These are phyloP conservation scores for Drosophila tristis DNA, from an alignment of 1,140 invertebrate genomes.

Conservation along the genomic window DNA sequence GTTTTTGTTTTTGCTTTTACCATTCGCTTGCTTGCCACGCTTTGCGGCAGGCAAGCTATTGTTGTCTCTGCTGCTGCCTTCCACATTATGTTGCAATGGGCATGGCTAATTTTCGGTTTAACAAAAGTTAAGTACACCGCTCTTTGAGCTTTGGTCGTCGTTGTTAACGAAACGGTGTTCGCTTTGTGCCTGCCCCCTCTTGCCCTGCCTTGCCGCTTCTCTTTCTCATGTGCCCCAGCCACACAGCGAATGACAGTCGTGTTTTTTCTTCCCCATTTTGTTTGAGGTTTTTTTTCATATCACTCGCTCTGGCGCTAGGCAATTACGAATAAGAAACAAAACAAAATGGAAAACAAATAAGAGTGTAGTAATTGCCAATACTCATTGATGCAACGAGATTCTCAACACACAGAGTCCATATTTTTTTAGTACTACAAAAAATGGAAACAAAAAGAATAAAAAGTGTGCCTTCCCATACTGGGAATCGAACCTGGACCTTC, in stretches of 20 bases:
- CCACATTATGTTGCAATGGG: conserved; percentile 72
- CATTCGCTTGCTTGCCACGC: conserved; percentile 69
- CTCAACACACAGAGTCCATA: neutral
- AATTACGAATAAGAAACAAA: conserved; percentile 29
- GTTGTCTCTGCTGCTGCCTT: conserved; percentile 51
- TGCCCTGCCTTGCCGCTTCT: conserved; percentile 6
- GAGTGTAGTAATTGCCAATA: conserved; percentile 9
- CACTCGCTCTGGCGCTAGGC: conserved; percentile 48
- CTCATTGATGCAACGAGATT: conserved; percentile 1
- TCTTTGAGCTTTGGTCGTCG: conserved; percentile 56
- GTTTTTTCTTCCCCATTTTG: conserved; percentile 19
- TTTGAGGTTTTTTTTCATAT: conserved; percentile 24
- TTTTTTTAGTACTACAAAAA: too few species aligned
- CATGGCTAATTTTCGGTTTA: conserved; percentile 80
- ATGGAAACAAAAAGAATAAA: conserved; percentile 1
- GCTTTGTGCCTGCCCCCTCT: neutral
- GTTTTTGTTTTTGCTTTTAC: conserved; percentile 30
- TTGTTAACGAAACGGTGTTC: conserved; percentile 63
- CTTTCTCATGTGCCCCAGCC: conserved; percentile 34
- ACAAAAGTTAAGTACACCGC: conserved; percentile 75
- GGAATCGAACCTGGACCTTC: conserved; percentile 93
- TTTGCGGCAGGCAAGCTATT: conserved; percentile 47
- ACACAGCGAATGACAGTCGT: conserved; percentile 38
- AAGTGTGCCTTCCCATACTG: conserved; percentile 85
- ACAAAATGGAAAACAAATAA: conserved; percentile 16